Conservation (phyloP, 2,113 vertebrate species). For the Cheilinus undulatus region DNA sequence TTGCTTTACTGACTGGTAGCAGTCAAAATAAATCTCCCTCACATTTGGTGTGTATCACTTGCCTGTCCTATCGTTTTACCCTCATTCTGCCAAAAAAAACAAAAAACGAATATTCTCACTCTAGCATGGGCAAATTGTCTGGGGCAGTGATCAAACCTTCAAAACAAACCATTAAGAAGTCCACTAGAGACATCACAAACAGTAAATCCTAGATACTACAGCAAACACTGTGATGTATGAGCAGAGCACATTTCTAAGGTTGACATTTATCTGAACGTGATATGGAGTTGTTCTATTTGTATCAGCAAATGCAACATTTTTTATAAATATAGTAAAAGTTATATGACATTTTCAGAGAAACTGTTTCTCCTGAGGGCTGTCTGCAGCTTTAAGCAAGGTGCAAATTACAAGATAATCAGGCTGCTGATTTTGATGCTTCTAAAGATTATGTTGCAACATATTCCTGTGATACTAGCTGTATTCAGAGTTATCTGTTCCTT, state of each 20-base stretch:
- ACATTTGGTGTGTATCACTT: not conserved
- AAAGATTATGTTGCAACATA: too few relatives aligned
- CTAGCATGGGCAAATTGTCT: not conserved
- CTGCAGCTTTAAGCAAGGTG: too few relatives aligned
- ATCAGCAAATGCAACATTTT: too few relatives aligned
- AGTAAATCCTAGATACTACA: not conserved
- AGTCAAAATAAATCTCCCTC: not conserved
- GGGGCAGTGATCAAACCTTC: not conserved
- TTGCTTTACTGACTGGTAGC: not conserved
- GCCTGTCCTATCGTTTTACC: not conserved
- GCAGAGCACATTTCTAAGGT: not conserved
- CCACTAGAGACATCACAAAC: not conserved
- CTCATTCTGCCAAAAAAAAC: not conserved
- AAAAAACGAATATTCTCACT: not conserved
- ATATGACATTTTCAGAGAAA: too few relatives aligned
- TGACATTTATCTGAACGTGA: not conserved
- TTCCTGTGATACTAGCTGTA: too few relatives aligned
- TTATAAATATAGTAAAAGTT: too few relatives aligned
- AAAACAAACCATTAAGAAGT: not conserved
- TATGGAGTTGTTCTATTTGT: too few relatives aligned
- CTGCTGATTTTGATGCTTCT: too few relatives aligned
- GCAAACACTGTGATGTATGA: not conserved
- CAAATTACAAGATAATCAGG: too few relatives aligned
- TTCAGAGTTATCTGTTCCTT: too few relatives aligned
- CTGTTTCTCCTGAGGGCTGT: too few relatives aligned